phyloP scores from a whole-genome alignment of 2,797 vertebrate genomes.

The Ataeniobius toweri region DNA sequence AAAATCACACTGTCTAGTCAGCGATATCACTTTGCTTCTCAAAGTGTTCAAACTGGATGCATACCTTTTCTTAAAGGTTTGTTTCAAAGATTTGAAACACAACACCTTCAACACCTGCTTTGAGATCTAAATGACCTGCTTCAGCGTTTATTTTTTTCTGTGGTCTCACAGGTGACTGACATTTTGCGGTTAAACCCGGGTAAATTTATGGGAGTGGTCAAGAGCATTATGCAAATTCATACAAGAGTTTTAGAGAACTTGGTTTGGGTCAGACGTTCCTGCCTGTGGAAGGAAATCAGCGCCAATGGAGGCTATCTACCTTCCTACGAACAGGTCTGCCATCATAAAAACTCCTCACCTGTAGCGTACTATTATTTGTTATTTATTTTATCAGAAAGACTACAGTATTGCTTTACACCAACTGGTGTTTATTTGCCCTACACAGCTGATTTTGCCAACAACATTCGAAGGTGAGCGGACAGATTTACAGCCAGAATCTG shows the following conservation, averaged over 20 bases:
- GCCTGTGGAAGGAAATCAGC: conserved; percentile 83
- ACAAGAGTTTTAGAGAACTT: conserved; percentile 84
- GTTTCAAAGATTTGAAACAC: background rate
- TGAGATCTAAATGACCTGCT: background rate
- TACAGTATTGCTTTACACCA: rapidly evolving
- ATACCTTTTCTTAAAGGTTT: background rate
- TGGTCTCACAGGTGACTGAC: background rate
- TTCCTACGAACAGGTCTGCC: conserved; percentile 83
- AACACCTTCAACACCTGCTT: background rate
- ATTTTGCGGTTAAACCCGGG: background rate
- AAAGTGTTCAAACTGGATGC: background rate
- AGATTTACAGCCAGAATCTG: background rate
- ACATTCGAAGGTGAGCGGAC: conserved; percentile 70
- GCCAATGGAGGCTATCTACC: conserved; percentile 81
- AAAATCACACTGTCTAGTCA: background rate
- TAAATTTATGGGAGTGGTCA: conserved; percentile 1
- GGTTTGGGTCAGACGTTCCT: conserved; percentile 84
- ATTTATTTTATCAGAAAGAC: background rate
- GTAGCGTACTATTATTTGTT: background rate
- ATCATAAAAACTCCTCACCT: conserved; percentile 2
- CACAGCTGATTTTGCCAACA: conserved; percentile 81
- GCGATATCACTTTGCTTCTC: background rate
- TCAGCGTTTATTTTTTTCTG: background rate
- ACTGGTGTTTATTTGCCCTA: conserved; percentile 1
- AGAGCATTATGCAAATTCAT: conserved; percentile 81